phyloP scores from a whole-genome alignment of 2,113 vertebrate species.

The Lathamus discolor region DNA sequence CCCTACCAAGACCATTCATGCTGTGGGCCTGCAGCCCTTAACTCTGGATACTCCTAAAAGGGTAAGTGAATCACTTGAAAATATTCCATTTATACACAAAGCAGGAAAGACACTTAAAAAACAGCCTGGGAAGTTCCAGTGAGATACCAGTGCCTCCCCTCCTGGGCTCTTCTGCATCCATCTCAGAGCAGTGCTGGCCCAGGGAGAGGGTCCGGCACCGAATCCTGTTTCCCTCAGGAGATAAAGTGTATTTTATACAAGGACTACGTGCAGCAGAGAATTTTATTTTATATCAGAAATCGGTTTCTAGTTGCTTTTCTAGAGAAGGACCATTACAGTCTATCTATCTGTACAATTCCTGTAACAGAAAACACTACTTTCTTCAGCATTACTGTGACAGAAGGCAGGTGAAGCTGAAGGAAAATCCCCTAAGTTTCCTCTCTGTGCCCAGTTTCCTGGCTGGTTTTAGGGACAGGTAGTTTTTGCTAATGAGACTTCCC shows the following conservation, averaged over 20 bases:
- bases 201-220: not conserved
- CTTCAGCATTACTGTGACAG: constrained; percentile 13
- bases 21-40: not conserved
- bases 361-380: not conserved
- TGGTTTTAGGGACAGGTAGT: constrained; percentile 63
- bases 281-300: not conserved
- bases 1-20: fast-evolving
- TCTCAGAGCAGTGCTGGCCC: not conserved
- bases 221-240: not conserved
- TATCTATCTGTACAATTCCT: not conserved
- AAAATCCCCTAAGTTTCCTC: not conserved
- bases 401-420: not conserved
- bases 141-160: not conserved
- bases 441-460: constrained; percentile 33
- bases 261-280: not conserved
- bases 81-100: not conserved
- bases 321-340: not conserved
- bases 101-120: not conserved
- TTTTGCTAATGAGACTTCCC: constrained; percentile 70
- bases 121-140: not conserved
- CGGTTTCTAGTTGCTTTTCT: not conserved
- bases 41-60: not conserved
- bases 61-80: not conserved
- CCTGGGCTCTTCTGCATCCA: not conserved
- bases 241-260: not conserved